Evolutionary conservation across 2,113 vertebrate genomes (phyloP), one percentile per base, ranked within the genome.

Genomic region (Climacteris rufus): DNA sequence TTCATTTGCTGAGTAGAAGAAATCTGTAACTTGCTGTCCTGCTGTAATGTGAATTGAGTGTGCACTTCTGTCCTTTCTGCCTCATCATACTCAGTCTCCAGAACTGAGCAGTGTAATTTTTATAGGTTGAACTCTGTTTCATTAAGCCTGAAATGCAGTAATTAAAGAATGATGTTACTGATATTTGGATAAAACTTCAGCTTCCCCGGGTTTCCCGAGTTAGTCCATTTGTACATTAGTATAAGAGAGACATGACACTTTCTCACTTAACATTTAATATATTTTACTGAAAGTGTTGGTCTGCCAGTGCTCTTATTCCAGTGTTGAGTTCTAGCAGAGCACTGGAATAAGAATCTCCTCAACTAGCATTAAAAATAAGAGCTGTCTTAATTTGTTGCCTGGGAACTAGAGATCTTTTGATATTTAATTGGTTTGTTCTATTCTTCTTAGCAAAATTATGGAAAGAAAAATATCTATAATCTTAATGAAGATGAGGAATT

Each of bases 401-500:
- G 30, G 3, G 25, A 80, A 22, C 11, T 92, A 74, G 68, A 52
- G 63, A 25, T 81, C 8, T 81, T 89, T 40, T 31, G 12, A 47
- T 83, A 44, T 47, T 92, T 86, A 50, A 81, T 76, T 79, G 30
- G 13, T 78, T 87, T 90, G 22, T 56, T 72, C 64, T 44, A 21
- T 49, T 77, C 16, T 33, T 93, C 49, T 52, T 92, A 99, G 99
- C 98, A 98, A 68, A 96, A 95, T 77, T 98, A 98, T 7, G 98
- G 98, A 17, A 99, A 98, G 96, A 99, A 98, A 96, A 98, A 97
- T 42, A 83, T 99, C 66, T 99, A 98, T 95, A 99, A 99, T 93
- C 98, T 99, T 78, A 99, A 99, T 30, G 99, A 99, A 95, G 99
- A 99, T 20, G 99, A 99, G 76, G 99, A 99, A 72, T 97, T 99